Base-by-base conservation (phyloP, 1,140 invertebrate genomes). In the Musca domestica region DNA sequence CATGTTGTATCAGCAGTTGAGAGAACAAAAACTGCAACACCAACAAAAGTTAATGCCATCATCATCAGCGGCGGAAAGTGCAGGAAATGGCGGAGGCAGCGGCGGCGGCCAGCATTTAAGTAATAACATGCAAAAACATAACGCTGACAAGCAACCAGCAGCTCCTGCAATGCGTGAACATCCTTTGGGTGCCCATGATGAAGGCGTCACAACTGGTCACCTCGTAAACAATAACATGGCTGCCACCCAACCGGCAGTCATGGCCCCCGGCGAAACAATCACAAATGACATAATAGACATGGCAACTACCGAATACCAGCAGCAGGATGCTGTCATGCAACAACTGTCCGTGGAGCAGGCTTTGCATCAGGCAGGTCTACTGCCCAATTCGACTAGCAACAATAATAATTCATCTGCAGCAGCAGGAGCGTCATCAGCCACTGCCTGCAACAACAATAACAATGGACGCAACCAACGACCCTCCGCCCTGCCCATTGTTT, bases 401-500 rank as follows among this genome's bases (percentile, higher is more conserved):
- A 23, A 27, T 19, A 67, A 20, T 64, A 48, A 48, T 51, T 54
- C 54, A 20, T 27, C 19, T 17, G n/a, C 61, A 22, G 19, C 27
- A 47, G 23, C 41, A 67, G 15, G 48, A 15, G 10, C 41, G 58
- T 17, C 49, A 67, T 27, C 58, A 67, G 20, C 66, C 56, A 65
- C 41, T 46, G 15, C 49, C 47, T 23, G 10, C 58, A 63, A 1
- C 20, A 67, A 58, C 41, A 41, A 56, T 17, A 66, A 48, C 34
- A 70, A 67, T 64, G 58, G 19, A 20, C 41, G 49, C 56, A 27
- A 23, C 22, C 25, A 41, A 14, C 34, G 65, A 25, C 65, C 69
- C 9, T 65, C 48, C 22, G 67, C 66, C 5, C 61, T 70, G 66
- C 69, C 69, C 15, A 70, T 70, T 46, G 69, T 70, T 46, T 70